Conservation (phyloP, 2,797 vertebrate genomes). For the Buphagus erythrorhynchus region DNA sequence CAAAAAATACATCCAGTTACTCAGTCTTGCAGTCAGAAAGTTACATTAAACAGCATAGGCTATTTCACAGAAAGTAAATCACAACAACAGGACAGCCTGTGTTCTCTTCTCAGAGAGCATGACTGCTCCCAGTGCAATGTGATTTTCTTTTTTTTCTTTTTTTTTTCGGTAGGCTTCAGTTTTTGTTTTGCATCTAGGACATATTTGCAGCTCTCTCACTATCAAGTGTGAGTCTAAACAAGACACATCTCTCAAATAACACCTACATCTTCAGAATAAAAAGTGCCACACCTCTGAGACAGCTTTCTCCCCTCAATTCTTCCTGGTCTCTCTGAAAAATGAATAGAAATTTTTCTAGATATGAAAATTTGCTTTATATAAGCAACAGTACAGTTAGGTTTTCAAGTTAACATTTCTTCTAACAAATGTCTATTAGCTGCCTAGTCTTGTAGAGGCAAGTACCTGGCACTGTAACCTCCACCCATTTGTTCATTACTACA, state of each 20-base stretch:
- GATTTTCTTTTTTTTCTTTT: neutral
- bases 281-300: neutral
- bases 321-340: neutral
- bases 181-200: neutral
- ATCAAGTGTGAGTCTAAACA: neutral
- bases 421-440: neutral
- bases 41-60: neutral
- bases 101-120: neutral
- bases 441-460: neutral
- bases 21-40: neutral
- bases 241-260: neutral
- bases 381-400: neutral
- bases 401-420: neutral
- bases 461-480: neutral
- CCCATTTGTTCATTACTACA: neutral
- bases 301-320: neutral
- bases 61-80: neutral
- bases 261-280: neutral
- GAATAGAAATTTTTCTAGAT: neutral
- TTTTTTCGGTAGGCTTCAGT: neutral
- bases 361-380: neutral
- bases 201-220: neutral
- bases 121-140: neutral
- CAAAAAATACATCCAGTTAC: neutral
- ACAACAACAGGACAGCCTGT: neutral